Percentiles rank a stretch among this genome's conserved stretches.
phyloP scores from a whole-genome alignment of 2,113 vertebrate genomes.

The Poeciliopsis prolifica region DNA sequence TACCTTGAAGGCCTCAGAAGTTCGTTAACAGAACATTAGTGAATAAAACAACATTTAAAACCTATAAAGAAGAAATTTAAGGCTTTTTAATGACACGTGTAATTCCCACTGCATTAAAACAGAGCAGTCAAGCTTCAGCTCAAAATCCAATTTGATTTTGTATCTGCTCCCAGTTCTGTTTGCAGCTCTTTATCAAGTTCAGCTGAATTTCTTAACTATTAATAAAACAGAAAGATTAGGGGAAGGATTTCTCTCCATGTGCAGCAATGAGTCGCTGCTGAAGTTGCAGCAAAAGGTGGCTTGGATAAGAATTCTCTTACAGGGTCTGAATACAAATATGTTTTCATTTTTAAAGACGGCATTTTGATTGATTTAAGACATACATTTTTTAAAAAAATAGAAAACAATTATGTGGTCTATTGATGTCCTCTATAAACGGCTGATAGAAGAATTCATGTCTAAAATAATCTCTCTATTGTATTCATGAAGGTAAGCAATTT shows the following conservation, averaged over 20 bases:
- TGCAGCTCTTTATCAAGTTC: not conserved
- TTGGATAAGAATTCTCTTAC: not conserved
- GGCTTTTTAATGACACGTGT: no score
- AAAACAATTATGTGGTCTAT: not conserved
- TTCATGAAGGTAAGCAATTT: conserved; percentile 48
- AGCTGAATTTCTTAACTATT: not conserved
- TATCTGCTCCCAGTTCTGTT: not conserved
- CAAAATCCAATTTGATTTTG: not conserved
- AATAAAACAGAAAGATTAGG: not conserved
- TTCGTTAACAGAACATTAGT: not conserved
- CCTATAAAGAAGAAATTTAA: no score
- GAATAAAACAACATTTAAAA: not conserved
- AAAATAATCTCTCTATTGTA: conserved; percentile 38
- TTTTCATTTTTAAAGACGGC: not conserved
- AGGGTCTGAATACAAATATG: not conserved
- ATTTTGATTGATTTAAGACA: not conserved
- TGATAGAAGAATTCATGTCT: conserved; percentile 2
- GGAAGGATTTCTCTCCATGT: not conserved
- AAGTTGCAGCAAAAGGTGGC: not conserved
- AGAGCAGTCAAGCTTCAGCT: not conserved
- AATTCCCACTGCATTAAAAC: not conserved
- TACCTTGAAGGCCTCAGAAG: not conserved
- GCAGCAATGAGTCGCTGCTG: not conserved
- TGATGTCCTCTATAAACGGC: not conserved
- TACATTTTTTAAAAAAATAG: not conserved